These are phyloP conservation scores for Caenorhabditis sp. DNA, from an alignment of 2,888 invertebrate species.

Conservation along the genomic window DNA sequence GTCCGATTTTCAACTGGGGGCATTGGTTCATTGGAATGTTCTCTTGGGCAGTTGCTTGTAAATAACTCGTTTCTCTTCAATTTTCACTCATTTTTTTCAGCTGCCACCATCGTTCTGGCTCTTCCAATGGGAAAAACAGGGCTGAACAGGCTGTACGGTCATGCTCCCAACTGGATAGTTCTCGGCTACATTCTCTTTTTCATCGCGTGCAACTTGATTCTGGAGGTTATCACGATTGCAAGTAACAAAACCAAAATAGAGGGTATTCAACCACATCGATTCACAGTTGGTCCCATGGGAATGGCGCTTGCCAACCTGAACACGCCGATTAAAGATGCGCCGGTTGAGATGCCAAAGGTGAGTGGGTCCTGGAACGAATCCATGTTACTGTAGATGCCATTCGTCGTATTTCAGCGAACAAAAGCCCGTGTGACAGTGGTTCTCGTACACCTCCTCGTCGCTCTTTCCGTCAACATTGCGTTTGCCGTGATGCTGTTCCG, in stretches of 20 bases:
- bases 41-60: slow-evolving; percentile 73
- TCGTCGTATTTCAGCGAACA: slow-evolving; percentile 65
- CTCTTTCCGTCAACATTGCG: slow-evolving; percentile 69
- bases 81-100: slow-evolving; percentile 41
- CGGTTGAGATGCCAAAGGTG: slow-evolving; percentile 64
- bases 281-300: slow-evolving; percentile 72
- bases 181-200: slow-evolving; percentile 75
- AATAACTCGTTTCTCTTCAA: too few relatives aligned
- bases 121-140: slow-evolving; percentile 76
- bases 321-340: slow-evolving; percentile 67
- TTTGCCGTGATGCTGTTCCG: slow-evolving; percentile 72
- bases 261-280: slow-evolving; percentile 68
- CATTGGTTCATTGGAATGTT: slow-evolving; percentile 76
- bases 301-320: slow-evolving; percentile 72
- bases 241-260: slow-evolving; percentile 58
- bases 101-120: slow-evolving; percentile 67
- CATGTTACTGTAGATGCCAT: too few relatives aligned
- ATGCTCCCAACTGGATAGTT: slow-evolving; percentile 73
- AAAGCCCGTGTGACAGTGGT: slow-evolving; percentile 69
- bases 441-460: slow-evolving; percentile 67
- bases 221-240: slow-evolving; percentile 66
- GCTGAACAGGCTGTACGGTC: slow-evolving; percentile 68
- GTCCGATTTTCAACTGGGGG: slow-evolving; percentile 74
- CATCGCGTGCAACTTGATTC: slow-evolving; percentile 64
- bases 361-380: not conserved